Evolutionary conservation across 2,888 invertebrate genomes (phyloP), one percentile per base, ranked within the genome.

Genomic region (Amiota minor): DNA sequence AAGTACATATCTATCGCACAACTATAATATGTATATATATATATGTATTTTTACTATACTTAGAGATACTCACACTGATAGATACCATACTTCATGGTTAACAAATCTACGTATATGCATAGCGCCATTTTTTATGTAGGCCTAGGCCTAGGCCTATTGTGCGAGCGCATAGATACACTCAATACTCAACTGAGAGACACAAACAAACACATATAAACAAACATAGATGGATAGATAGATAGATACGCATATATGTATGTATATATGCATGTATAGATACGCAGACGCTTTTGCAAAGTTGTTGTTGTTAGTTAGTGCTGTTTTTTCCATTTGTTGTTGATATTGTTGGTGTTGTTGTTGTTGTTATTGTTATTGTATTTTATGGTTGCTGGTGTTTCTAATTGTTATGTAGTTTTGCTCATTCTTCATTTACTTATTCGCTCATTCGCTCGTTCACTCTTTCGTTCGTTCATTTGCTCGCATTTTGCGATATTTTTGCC

Each of bases 221-320:
- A 46, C n/a, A 23, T 46, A n/a, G 18, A n/a, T 14, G 16, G 12
- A 14, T 23, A 53, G 14, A 55, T 53, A 69, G 2, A 12, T 8
- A 50, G 14, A 20, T 59, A 46, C 16, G 59, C 18, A 56, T 9
- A 59, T 12, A 59, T 2, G 14, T 12, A 71, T 23, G 14, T 45
- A 50, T 2, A 35, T 11, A 55, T 20, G 55, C 56, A 76, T 72
- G 70, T 72, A 59, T 69, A 72, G 71, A 20, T 67, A 11, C 50
- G 18, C 70, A 72, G 55, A 59, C 18, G 80, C 76, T 80, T 76
- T 79, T 74, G 74, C 76, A 61, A 76, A 80, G 61, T 74, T 73
- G 59, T 20, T 16, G 20, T 20, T 18, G 59, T 20, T 59, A 11
- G 18, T 16, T 16, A 50, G 14, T 50, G 53, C 53, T 18, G 20